A percentile compares a stretch with the other conserved stretches of the same genome.
Conservation (phyloP, 2,888 invertebrate genomes). For the Urechis unicinctus region DNA sequence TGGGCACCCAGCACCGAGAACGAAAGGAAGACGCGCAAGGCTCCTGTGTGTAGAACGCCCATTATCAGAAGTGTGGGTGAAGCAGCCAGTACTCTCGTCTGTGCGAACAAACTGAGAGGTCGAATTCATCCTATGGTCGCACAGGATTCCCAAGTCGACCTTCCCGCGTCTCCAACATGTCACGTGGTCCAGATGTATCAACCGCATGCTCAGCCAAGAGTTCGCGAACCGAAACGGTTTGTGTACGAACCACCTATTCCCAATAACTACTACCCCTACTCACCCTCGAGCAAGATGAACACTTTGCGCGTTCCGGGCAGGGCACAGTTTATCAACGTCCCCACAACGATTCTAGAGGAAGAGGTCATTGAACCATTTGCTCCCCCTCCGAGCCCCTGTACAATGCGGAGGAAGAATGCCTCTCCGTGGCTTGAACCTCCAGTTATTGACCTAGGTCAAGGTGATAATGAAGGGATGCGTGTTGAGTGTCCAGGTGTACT, state of each 20-base stretch:
- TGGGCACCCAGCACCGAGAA: background rate
- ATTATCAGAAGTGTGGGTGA: slow-evolving; percentile 4
- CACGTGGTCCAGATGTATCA: background rate
- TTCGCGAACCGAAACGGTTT: slow-evolving; percentile 4
- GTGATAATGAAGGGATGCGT: slow-evolving; percentile 3
- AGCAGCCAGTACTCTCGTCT: slow-evolving; percentile 4
- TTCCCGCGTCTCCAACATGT: slow-evolving; percentile 1
- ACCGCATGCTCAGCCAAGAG: slow-evolving; percentile 1
- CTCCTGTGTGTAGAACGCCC: background rate
- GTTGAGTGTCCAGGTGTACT: slow-evolving; percentile 7
- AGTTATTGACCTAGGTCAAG: slow-evolving; percentile 2
- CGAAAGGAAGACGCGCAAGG: background rate
- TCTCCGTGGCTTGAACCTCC: slow-evolving; percentile 6
- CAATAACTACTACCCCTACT: slow-evolving; percentile 1
- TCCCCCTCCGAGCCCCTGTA: background rate
- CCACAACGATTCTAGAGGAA: slow-evolving; percentile 8
- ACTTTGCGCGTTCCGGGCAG: slow-evolving; percentile 7
- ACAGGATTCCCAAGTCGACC: slow-evolving; percentile 1
- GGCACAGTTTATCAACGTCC: slow-evolving; percentile 1
- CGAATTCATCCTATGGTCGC: background rate
- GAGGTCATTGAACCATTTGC: background rate
- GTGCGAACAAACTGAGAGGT: slow-evolving; percentile 1
- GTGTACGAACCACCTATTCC: slow-evolving; percentile 5
- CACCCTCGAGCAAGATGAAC: background rate
- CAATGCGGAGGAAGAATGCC: slow-evolving; percentile 6